Percentiles rank a stretch among this genome's conserved stretches.
These are phyloP conservation scores for Mormyrus lacerda DNA, from an alignment of 2,113 vertebrate species.

Conservation along the genomic window DNA sequence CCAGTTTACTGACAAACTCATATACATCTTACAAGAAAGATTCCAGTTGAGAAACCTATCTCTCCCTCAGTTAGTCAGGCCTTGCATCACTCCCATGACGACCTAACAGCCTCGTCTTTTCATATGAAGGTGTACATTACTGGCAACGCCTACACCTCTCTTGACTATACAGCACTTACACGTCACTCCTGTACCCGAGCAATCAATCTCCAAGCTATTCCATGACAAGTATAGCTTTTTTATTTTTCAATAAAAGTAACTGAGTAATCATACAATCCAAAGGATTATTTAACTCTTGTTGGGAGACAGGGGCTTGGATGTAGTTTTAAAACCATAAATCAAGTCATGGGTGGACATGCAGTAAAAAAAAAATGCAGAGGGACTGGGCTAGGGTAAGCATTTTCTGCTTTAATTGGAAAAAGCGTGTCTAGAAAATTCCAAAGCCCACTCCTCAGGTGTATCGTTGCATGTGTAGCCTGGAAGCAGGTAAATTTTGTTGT, in stretches of 20 bases:
- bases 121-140: slow-evolving; percentile 29
- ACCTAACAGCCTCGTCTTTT: slow-evolving; percentile 32
- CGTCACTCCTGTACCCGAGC: slow-evolving; percentile 10
- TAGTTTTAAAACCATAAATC: slow-evolving; percentile 2
- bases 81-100: slow-evolving; percentile 39
- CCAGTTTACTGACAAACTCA: slow-evolving; percentile 34
- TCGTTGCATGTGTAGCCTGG: neutral
- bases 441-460: neutral
- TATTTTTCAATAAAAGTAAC: slow-evolving; percentile 21
- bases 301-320: neutral
- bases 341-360: neutral
- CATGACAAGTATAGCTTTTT: neutral
- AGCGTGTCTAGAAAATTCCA: neutral
- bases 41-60: too few species aligned
- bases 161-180: slow-evolving; percentile 21
- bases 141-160: slow-evolving; percentile 32
- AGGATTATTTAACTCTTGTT: slow-evolving; percentile 13
- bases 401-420: neutral
- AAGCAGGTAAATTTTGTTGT: neutral
- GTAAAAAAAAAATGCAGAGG: neutral
- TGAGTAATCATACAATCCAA: slow-evolving; percentile 10
- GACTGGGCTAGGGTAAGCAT: neutral
- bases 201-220: slow-evolving; percentile 16
- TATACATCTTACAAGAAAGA: slow-evolving; percentile 35
- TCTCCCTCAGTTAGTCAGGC: slow-evolving; percentile 34